Conservation (phyloP, 2,113 vertebrate species). For the Podarcis raffonei region DNA sequence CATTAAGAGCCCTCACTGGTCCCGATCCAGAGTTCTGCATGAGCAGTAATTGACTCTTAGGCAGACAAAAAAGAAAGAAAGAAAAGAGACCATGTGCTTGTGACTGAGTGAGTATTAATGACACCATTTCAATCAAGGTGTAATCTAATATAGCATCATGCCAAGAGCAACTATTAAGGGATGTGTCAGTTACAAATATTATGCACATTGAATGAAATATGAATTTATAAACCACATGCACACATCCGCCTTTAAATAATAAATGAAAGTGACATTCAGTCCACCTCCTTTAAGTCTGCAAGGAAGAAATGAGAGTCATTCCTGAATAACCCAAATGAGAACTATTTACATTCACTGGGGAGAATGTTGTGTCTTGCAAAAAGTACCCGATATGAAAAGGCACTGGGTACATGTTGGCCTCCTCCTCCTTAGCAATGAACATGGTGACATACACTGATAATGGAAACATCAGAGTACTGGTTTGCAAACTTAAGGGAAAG, state of each 20-base stretch:
- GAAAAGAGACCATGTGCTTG: neutral
- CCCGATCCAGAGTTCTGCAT: neutral
- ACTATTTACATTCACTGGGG: neutral
- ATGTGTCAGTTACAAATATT: constrained; percentile 57
- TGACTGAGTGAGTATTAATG: neutral
- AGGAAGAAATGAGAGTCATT: neutral
- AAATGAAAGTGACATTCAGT: constrained; percentile 51
- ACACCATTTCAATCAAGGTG: constrained; percentile 32
- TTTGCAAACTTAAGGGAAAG: neutral
- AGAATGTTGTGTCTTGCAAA: neutral
- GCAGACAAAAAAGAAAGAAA: neutral
- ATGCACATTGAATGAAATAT: constrained; percentile 51
- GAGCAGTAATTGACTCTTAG: neutral
- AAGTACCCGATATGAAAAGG: too few relatives aligned
- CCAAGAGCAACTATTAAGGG: constrained; percentile 61
- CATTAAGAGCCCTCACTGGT: neutral
- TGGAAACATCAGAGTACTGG: neutral
- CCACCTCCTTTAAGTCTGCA: neutral
- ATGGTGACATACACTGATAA: neutral
- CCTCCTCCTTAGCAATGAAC: neutral
- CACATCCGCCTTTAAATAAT: constrained; percentile 64
- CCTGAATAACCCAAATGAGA: neutral
- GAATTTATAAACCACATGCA: constrained; percentile 59
- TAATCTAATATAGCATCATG: constrained; percentile 55
- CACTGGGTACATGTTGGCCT: neutral